Evolutionary conservation across 1,140 invertebrate species (phyloP), one percentile per base, ranked within the genome.

Genomic region (Cecropterus lyciades): DNA sequence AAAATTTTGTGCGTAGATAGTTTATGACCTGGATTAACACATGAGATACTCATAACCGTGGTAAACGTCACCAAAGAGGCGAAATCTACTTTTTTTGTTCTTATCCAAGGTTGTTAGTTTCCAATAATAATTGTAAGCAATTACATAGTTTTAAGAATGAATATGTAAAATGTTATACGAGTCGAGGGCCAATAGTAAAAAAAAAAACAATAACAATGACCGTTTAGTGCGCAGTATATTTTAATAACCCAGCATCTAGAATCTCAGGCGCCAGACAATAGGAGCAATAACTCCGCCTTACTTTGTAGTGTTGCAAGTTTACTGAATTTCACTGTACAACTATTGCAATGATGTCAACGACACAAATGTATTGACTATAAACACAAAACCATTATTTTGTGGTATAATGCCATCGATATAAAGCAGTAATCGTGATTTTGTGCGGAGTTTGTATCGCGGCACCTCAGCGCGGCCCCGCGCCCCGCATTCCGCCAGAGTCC

Each of bases 401-500:
- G 40, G 55, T 48, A 62, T 48, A 62, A 62, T 49, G 57, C 45
- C 76, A 82, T 85, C 84, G 77, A 88, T 82, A 85, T 85, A 86
- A 85, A 87, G 78, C 74, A 78, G 71, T 85, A 86, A 86, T 85
- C 87, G 84, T 87, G 82, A 89, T 85, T 79, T 84, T 79, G 79
- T 67, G 72, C 69, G 57, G 70, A 82, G 79, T 82, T 79, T 80
- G 74, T 77, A 77, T 77, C 74, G 75, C 73, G 67, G 69, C 70
- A 72, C 75, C 72, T 69, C 72, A 13, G 53, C 71, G 71, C 72
- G 71, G 78, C 81, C 77, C 80, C 81, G 75, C 77, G 70, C 80
- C 82, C 77, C 53, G 75, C 85, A 89, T 89, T 89, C 85, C 87
- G 84, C 71, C 71, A 62, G 69, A 84, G 84, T 89, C 85, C 89